Percentiles rank a stretch among this genome's conserved stretches.
phyloP scores from a whole-genome alignment of 1,140 invertebrate species.

The Anoplolepis gracilipes region DNA sequence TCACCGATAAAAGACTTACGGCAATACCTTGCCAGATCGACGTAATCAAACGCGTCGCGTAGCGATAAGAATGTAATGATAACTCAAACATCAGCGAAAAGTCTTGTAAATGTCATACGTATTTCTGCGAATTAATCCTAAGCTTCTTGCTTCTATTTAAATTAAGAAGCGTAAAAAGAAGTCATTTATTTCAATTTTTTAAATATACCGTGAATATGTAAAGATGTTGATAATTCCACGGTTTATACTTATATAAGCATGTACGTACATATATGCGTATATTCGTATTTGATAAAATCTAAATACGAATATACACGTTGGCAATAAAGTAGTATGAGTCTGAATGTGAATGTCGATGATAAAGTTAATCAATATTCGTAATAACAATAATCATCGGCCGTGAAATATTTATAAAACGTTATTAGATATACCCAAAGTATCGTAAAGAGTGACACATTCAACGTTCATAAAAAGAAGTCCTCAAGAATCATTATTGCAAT shows the following conservation, averaged over 20 bases:
- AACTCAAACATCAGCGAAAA: neutral
- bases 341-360: conserved; percentile 7
- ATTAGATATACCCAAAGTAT: conserved; percentile 1
- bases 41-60: conserved; percentile 9
- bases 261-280: neutral
- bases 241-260: neutral
- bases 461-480: neutral
- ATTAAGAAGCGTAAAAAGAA: neutral
- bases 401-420: neutral
- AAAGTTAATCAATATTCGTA: neutral
- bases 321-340: neutral
- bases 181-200: neutral
- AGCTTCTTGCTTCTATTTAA: neutral
- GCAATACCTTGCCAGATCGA: neutral
- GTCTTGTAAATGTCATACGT: neutral
- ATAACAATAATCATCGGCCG: neutral
- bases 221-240: neutral
- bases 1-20: conserved; percentile 4
- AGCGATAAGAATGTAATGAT: conserved; percentile 26
- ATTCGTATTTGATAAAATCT: conserved; percentile 28
- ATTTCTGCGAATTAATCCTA: neutral
- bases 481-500: neutral
- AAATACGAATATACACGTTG: neutral
- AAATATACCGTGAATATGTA: neutral
- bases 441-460: neutral